phyloP scores from a whole-genome alignment of 2,797 vertebrate genomes.

The Tenualosa ilisha region DNA sequence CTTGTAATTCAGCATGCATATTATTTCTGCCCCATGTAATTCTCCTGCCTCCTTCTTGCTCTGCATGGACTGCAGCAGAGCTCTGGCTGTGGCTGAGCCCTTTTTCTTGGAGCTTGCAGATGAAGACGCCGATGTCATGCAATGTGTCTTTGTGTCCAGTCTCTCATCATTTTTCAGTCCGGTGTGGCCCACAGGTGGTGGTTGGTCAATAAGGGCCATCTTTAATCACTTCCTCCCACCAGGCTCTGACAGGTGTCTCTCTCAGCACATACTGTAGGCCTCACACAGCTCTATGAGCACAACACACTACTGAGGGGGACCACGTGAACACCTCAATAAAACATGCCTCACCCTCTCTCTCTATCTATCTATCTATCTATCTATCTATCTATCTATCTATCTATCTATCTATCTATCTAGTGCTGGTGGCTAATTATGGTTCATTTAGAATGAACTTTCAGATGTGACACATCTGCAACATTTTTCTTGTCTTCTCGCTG shows the following conservation, averaged over 20 bases:
- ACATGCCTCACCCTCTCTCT: too few species aligned
- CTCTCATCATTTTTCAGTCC: not conserved
- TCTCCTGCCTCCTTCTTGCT: not conserved
- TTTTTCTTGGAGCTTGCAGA: not conserved
- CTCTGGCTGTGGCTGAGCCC: too few species aligned
- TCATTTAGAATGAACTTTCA: not conserved
- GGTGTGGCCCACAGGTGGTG: not conserved
- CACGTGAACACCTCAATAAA: not conserved
- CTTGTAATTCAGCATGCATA: not conserved
- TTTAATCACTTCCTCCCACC: not conserved
- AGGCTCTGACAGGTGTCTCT: not conserved
- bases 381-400: too few species aligned
- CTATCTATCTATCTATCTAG: not conserved
- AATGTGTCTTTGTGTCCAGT: not conserved
- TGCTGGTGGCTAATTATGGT: not conserved
- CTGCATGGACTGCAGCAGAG: not conserved
- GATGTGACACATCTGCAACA: not conserved
- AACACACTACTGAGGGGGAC: not conserved
- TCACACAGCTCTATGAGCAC: not conserved
- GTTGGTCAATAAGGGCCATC: not conserved
- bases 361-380: too few species aligned
- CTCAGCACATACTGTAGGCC: not conserved
- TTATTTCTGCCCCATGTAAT: constrained; percentile 11
- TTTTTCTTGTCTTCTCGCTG: not conserved
- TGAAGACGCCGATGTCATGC: not conserved